These are phyloP conservation scores for Heptranchias perlo DNA, from an alignment of 2,113 vertebrate genomes.

Conservation along the genomic window DNA sequence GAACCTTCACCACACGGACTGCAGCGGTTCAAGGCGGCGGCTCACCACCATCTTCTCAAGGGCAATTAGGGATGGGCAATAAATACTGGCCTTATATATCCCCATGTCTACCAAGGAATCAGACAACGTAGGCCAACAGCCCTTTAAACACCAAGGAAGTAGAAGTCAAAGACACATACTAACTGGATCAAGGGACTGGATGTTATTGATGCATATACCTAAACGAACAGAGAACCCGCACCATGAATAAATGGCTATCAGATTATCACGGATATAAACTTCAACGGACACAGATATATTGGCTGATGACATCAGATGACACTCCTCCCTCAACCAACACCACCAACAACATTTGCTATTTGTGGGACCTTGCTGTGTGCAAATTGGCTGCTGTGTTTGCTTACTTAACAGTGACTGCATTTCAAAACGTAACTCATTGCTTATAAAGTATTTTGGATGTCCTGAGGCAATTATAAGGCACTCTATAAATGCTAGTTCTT, in stretches of 20 bases:
- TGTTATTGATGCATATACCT: not conserved
- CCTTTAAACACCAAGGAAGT: not conserved
- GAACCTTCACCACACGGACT: too few relatives aligned
- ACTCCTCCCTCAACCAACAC: not conserved
- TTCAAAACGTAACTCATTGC: not conserved
- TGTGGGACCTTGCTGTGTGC: not conserved
- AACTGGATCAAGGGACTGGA: not conserved
- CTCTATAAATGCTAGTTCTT: not conserved
- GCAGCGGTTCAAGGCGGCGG: too few relatives aligned
- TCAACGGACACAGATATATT: not conserved
- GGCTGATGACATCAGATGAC: not conserved
- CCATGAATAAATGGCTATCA: not conserved
- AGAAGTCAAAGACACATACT: not conserved
- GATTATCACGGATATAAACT: not conserved
- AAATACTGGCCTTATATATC: too few relatives aligned
- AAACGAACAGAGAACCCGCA: not conserved
- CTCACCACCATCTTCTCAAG: too few relatives aligned
- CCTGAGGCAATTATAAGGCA: not conserved
- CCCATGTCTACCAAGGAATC: not conserved
- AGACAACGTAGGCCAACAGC: not conserved
- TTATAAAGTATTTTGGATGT: not conserved
- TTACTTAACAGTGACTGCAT: not conserved
- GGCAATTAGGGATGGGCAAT: too few relatives aligned
- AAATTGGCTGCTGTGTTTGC: too few relatives aligned
- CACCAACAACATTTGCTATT: not conserved